Conservation (phyloP, 2,797 vertebrate species). For the Ispidina lecontei region DNA sequence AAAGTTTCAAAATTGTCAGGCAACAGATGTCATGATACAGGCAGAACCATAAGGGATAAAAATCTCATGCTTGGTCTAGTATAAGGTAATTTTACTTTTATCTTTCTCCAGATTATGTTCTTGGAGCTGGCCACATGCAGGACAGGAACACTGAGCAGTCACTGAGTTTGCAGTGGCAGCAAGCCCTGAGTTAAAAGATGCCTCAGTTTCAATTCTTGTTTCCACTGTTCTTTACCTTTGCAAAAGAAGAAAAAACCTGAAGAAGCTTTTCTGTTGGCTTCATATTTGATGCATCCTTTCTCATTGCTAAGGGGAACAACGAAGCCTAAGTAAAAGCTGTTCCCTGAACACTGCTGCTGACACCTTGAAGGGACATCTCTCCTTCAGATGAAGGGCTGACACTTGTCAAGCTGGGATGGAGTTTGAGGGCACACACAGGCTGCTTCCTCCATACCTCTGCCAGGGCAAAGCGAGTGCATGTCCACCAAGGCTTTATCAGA, state of each 20-base stretch:
- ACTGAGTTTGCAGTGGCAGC: background rate
- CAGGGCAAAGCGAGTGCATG: background rate
- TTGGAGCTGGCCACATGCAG: background rate
- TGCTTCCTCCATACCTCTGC: background rate
- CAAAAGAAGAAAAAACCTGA: background rate
- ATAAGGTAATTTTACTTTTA: background rate
- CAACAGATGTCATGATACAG: constrained; percentile 1
- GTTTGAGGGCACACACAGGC: background rate
- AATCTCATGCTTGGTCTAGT: background rate
- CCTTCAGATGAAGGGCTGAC: background rate
- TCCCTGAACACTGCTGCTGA: background rate
- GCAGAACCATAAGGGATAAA: background rate
- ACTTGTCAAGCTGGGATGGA: background rate
- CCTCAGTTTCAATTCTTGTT: background rate
- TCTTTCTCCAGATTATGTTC: background rate
- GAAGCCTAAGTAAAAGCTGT: background rate
- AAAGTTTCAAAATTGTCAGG: background rate
- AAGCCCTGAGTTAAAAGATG: background rate
- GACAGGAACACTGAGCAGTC: background rate
- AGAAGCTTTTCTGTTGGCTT: background rate
- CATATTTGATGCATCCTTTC: background rate
- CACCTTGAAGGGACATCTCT: background rate
- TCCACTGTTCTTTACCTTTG: background rate
- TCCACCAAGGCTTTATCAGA: background rate
- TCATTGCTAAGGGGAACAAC: background rate